Percentiles rank a stretch among this genome's conserved stretches.
Evolutionary conservation across 2,113 vertebrate genomes (phyloP).

Genomic region (Reinhardtius hippoglossoides): DNA sequence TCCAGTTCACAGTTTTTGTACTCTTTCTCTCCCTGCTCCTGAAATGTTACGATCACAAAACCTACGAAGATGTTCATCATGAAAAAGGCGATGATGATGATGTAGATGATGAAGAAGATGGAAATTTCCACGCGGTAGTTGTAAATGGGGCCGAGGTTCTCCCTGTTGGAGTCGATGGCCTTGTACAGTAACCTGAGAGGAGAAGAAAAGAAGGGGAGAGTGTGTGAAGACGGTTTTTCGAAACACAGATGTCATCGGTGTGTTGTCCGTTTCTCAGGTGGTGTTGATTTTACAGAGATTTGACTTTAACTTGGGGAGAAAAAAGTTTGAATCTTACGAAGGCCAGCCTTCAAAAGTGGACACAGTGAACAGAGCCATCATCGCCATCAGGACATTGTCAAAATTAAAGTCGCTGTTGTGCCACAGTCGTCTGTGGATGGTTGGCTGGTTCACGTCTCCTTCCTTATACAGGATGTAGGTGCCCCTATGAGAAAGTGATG

Average conservation of each 20-base stretch:
- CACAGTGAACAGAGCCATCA: slow-evolving; percentile 99
- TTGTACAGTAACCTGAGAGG: slow-evolving; percentile 91
- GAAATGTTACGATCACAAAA: slow-evolving; percentile 99
- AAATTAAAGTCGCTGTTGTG: slow-evolving; percentile 99
- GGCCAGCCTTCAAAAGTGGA: slow-evolving; percentile 99
- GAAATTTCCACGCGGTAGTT: slow-evolving; percentile 99
- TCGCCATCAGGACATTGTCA: slow-evolving; percentile 97
- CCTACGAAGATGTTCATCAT: slow-evolving; percentile 99
- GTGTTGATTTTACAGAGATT: too few relatives aligned
- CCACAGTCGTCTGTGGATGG: slow-evolving; percentile 92
- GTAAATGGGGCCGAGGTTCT: slow-evolving; percentile 96
- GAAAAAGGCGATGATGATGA: slow-evolving; percentile 99
- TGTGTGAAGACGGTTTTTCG: background rate
- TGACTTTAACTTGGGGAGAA: too few relatives aligned
- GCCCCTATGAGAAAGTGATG: slow-evolving; percentile 77
- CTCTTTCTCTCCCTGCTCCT: slow-evolving; percentile 98
- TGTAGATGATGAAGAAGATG: slow-evolving; percentile 99
- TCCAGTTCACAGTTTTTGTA: slow-evolving; percentile 99
- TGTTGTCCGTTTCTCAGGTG: too few relatives aligned
- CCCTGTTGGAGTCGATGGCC: slow-evolving; percentile 97
- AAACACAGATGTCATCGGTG: too few relatives aligned
- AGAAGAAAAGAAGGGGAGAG: background rate
- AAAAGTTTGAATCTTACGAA: slow-evolving; percentile 84
- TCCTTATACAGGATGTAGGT: slow-evolving; percentile 97
- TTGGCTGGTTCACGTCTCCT: slow-evolving; percentile 93